Evolutionary conservation across 2,888 invertebrate genomes (phyloP), one percentile per base, ranked within the genome.

Genomic region (Cantharis flavilabris): DNA sequence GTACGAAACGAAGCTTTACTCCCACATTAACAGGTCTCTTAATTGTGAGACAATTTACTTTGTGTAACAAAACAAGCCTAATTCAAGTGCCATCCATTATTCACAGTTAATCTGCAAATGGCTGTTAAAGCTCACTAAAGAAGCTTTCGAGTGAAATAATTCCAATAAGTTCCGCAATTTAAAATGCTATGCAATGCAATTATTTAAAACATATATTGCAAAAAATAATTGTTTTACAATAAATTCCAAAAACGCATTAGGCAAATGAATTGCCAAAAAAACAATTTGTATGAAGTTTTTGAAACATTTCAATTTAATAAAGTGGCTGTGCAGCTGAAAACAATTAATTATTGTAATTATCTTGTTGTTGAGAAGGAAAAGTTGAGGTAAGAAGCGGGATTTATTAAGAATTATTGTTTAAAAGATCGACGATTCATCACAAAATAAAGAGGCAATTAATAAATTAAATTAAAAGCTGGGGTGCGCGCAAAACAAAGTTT

Each of bases 401-500:
- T 73, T 73, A 73, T 73, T 69, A 69, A 73, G 67, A 73, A 20
- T 69, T 73, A 73, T 73, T 73, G 69, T 73, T 69, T 26, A 26
- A 62, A 28, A 14, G 67, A 73, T 62, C 49, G 23, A 18, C 62
- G 62, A 62, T 73, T 14, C 28, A 73, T 73, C 73, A 73, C 69
- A 73, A 69, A 26, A 69, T 73, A 69, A 73, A 67, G 49, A 62
- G 62, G 73, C 69, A 67, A 73, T 73, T 73, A 73, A 69, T 73
- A 73, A 73, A 73, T 73, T 73, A 73, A 73, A 67, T 69, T 33
- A 33, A 33, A 3, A 33, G 33, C 33, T 0, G 13, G 33, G 33
- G 13, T 5, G 33, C 33, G 33, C 13, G 13, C 13, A 13, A 33
- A 33, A 33, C 33, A 33, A 13, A 33, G 5, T 33, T 33, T 33